A percentile compares a stretch with the other conserved stretches of the same genome.
phyloP scores from a whole-genome alignment of 1,140 invertebrate genomes.

The Heliconius congener region DNA sequence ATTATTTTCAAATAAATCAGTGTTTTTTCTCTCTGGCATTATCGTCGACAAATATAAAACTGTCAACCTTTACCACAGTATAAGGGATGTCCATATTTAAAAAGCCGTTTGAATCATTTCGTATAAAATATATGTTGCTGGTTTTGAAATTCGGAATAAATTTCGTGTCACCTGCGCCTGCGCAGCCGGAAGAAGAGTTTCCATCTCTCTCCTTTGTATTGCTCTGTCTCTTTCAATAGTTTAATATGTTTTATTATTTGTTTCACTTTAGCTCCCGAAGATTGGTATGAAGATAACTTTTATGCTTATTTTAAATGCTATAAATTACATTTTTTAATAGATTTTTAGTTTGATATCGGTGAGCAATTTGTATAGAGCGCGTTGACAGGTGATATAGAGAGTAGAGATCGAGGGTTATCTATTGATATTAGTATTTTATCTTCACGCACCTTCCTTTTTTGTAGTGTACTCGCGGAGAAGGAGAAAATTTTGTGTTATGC shows the following conservation, averaged over 20 bases:
- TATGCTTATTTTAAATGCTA: constrained; percentile 73
- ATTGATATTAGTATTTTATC: not conserved
- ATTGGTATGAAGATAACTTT: constrained; percentile 72
- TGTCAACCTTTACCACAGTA: constrained; percentile 69
- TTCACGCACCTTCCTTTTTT: no score
- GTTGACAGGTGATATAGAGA: constrained; percentile 60
- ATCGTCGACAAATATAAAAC: constrained; percentile 77
- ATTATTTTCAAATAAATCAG: constrained; percentile 79
- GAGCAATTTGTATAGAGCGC: constrained; percentile 61
- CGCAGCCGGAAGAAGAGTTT: constrained; percentile 73
- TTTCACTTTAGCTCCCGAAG: constrained; percentile 58
- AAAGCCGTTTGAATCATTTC: constrained; percentile 77
- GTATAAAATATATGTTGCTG: constrained; percentile 74
- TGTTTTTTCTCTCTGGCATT: constrained; percentile 58
- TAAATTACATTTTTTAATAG: constrained; percentile 71
- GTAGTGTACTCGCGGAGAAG: no score
- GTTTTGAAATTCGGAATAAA: constrained; percentile 80
- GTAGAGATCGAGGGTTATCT: not conserved
- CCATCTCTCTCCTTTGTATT: constrained; percentile 50
- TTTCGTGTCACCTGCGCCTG: constrained; percentile 77
- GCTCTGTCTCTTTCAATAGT: constrained; percentile 46
- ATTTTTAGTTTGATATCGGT: constrained; percentile 58
- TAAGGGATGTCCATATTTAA: constrained; percentile 79
- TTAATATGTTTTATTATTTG: constrained; percentile 68
- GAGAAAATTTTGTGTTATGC: no score